Percentiles rank a stretch among this genome's conserved stretches.
Evolutionary conservation across 2,888 invertebrate genomes (phyloP).

Genomic region (Tetragonisca angustula): DNA sequence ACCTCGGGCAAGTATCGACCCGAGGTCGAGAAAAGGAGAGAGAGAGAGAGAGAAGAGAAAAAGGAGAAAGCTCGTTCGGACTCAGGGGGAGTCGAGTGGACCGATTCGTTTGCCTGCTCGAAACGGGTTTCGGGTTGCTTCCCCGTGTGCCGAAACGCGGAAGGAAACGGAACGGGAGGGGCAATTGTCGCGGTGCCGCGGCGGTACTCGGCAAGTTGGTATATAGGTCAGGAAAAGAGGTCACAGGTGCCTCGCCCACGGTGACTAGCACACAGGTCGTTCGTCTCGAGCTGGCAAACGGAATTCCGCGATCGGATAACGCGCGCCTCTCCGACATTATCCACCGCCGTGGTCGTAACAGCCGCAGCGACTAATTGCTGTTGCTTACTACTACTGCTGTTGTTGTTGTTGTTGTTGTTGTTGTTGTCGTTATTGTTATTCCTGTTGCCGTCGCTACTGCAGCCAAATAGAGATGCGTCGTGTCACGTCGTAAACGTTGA

Average conservation of each 20-base stretch:
- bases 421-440: neutral
- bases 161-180: constrained; percentile 39
- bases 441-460: accelerated
- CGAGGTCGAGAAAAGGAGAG: too few species aligned
- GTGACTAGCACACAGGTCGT: constrained; percentile 42
- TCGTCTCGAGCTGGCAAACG: constrained; percentile 2
- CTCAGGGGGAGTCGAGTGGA: neutral
- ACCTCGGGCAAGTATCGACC: constrained; percentile 88
- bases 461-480: neutral
- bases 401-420: neutral
- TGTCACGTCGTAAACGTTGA: neutral
- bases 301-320: constrained; percentile 7
- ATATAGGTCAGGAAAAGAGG: constrained; percentile 70
- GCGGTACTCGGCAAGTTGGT: constrained; percentile 43
- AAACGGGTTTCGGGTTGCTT: neutral
- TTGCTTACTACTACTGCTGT: too few species aligned
- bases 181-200: constrained; percentile 41
- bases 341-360: neutral
- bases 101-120: neutral
- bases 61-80: neutral
- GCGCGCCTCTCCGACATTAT: neutral
- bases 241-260: constrained; percentile 73
- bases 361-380: neutral
- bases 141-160: constrained; percentile 18
- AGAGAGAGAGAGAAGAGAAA: too few species aligned